A percentile compares a stretch with the other conserved stretches of the same genome.
Evolutionary conservation across 2,797 vertebrate species (phyloP).

Genomic region (Scolopax rusticola): DNA sequence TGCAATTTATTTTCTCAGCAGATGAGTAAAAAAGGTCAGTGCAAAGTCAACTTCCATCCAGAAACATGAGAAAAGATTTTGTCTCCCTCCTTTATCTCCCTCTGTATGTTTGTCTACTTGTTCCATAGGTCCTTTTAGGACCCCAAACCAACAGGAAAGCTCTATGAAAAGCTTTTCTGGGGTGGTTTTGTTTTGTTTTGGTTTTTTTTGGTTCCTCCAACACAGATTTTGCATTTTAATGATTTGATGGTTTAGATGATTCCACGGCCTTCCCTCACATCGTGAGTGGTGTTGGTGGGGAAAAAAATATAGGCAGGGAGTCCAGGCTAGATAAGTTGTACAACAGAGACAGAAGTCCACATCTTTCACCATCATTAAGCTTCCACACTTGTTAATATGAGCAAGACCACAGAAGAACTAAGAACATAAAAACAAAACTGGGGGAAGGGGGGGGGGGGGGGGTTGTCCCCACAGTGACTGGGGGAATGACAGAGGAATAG

Average conservation of each 20-base stretch:
- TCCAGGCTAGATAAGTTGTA: not conserved
- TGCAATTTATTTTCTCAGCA: not conserved
- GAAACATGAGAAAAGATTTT: not conserved
- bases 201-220: not conserved
- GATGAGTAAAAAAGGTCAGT: not conserved
- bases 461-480: not conserved
- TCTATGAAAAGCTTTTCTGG: not conserved
- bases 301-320: not conserved
- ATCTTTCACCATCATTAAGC: not conserved
- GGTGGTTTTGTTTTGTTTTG: not conserved
- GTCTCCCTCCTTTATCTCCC: not conserved
- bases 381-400: not conserved
- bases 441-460: accelerated
- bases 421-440: not conserved
- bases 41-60: not conserved
- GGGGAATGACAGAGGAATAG: not conserved
- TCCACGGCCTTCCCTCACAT: not conserved
- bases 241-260: not conserved
- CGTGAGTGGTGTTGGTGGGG: not conserved
- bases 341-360: not conserved
- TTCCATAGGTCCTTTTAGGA: not conserved
- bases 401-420: not conserved
- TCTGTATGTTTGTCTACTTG: not conserved
- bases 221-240: not conserved
- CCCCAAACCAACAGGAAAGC: not conserved